Evolutionary conservation across 2,888 invertebrate species (phyloP).

Genomic region (Drosophila macrothrix): DNA sequence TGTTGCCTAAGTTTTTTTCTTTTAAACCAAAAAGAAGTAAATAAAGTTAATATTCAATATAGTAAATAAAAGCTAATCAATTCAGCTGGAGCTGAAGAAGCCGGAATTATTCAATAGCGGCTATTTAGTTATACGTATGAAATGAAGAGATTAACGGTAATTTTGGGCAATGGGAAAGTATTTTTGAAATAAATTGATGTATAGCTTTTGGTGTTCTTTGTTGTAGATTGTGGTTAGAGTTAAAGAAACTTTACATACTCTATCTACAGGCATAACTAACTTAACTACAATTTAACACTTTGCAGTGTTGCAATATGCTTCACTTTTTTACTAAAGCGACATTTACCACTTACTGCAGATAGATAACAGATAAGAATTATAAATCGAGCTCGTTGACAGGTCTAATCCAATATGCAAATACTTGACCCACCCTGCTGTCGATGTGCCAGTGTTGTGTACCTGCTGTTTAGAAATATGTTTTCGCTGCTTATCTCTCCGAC

Average conservation of each 20-base stretch:
- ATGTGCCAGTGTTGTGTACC: slow-evolving; percentile 18
- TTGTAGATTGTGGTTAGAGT: background rate
- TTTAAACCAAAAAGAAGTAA: slow-evolving; percentile 30
- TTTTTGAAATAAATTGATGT: background rate
- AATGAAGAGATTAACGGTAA: background rate
- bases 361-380: background rate
- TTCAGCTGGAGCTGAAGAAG: background rate
- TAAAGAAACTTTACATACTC: background rate
- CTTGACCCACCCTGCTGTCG: slow-evolving; percentile 2
- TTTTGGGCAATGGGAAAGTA: background rate
- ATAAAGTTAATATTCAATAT: too few relatives aligned
- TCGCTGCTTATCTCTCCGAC: slow-evolving; percentile 31
- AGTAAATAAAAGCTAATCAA: too few relatives aligned
- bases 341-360: background rate
- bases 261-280: background rate
- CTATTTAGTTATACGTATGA: background rate
- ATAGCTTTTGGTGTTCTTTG: background rate
- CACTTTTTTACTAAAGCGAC: background rate
- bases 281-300: background rate
- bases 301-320: background rate
- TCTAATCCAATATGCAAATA: slow-evolving; percentile 9
- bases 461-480: slow-evolving; percentile 27
- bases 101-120: background rate
- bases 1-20: slow-evolving; percentile 11
- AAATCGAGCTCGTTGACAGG: background rate